Conservation (phyloP, 1,140 invertebrate species). For the Drosophila funebris region DNA sequence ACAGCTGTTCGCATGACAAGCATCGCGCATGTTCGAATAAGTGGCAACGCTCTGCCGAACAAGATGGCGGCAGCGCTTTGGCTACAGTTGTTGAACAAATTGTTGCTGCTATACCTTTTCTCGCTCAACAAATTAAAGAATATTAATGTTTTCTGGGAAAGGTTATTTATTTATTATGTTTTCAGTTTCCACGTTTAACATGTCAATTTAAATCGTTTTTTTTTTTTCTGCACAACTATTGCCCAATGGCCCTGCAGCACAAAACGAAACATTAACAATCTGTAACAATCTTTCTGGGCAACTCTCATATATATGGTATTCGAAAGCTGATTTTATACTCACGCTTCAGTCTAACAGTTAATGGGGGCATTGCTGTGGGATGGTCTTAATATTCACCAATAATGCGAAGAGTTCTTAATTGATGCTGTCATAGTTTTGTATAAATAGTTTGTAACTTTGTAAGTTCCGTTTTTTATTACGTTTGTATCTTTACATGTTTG, state of each 20-base stretch:
- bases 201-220: slow-evolving; percentile 9
- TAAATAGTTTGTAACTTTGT: slow-evolving; percentile 72
- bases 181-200: slow-evolving; percentile 24
- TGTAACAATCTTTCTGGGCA: slow-evolving; percentile 8
- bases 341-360: slow-evolving; percentile 62
- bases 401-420: not conserved
- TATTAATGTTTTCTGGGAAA: slow-evolving; percentile 13
- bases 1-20: not conserved
- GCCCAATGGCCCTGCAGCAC: slow-evolving; percentile 6
- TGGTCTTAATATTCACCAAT: not conserved
- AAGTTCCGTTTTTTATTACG: slow-evolving; percentile 64
- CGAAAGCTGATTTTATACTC: slow-evolving; percentile 42
- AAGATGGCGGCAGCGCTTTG: not conserved
- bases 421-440: slow-evolving; percentile 18
- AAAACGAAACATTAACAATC: slow-evolving; percentile 31
- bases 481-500: slow-evolving; percentile 61
- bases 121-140: not conserved
- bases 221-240: slow-evolving; percentile 11
- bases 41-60: not conserved
- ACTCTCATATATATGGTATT: not conserved
- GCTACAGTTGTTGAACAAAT: not conserved
- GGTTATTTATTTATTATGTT: slow-evolving; percentile 22
- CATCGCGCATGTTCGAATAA: not conserved
- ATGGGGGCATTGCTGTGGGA: slow-evolving; percentile 17
- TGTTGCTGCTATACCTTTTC: not conserved